Evolutionary conservation across 2,888 invertebrate genomes (phyloP), one percentile per base, ranked within the genome.

Genomic region (Hyposoter dolosus): DNA sequence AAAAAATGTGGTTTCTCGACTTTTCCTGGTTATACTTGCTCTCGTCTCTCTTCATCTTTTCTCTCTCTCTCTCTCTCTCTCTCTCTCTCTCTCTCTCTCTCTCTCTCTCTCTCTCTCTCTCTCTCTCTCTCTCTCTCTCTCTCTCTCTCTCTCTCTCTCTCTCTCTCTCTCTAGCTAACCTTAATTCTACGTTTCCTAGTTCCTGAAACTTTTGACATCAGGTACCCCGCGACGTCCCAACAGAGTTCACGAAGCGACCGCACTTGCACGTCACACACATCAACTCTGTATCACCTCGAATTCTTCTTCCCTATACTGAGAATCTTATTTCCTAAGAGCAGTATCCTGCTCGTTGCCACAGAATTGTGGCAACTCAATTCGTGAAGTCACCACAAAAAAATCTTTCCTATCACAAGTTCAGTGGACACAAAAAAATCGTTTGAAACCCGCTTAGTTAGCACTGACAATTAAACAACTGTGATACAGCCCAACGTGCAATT

Each of bases 141-240:
- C 66, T 43, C 35, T 43, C 23, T 23, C 19, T 43, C 50, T 71
- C 23, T 69, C 76, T 79, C 78, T 76, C 47, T 72, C 15, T 65
- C 53, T 40, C 50, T 32, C 23, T 72, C 45, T 63, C 71, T 63
- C 66, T 47, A 50, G 15, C 28, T 47, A 40, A 72, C 85, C 83
- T 86, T 86, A 83, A 86, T 83, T 83, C 86, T 28, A 77, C 84
- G 72, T 69, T 81, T 50, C 60, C 81, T 71, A 81, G 77, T 77
- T 69, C 47, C 80, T 81, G 82, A 84, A 86, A 84, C 84, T 86
- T 86, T 82, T 86, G 86, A 86, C 86, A 84, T 86, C 84, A 82
- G 84, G 84, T 84, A 74, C 72, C 79, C 80, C 76, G 69, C 72
- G 50, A 66, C 71, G 86, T 82, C 84, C 71, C 84, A 40, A 23